Base-by-base conservation (phyloP, 2,888 invertebrate species). In the Troilus luridus region DNA sequence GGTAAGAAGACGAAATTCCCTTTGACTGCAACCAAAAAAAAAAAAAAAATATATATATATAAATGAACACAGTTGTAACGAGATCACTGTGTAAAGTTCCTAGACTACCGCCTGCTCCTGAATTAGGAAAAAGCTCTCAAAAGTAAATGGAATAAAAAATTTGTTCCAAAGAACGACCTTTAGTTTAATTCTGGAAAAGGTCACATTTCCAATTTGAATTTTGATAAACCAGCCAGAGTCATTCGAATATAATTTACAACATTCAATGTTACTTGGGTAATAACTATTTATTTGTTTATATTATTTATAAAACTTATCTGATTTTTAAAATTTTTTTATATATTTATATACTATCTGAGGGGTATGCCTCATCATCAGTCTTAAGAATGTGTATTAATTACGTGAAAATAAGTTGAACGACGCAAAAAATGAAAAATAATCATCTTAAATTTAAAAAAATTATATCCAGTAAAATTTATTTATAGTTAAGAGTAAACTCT, bases 121-220 rank as follows among this genome's bases (percentile, higher is more conserved):
- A 77, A 77, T 77, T 77, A 77, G 41, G 72, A 77, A 77, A 77
- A 77, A 17, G 41, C 72, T 41, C 72, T 77, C 72, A 77, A 77
- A 77, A 77, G 72, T 14, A 41, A 77, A 77, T 77, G 72, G 72
- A 77, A 77, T 77, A 77, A 77, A 77, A 77, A 77, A 77, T 77
- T 77, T 77, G 7, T 77, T 77, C 72, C 41, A 85, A n/a, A 85
- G 85, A 10, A 10, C 56, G 85, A 85, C 85, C 54, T 85, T 85
- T 58, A 85, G 54, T 56, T 85, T 12, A 85, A 56, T 19, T 58
- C 54, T 21, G 56, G 85, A n/a, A 85, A 85, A 85, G 85, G 85
- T 85, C 56, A 85, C 85, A 56, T 56, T 85, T 85, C 85, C 85
- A 54, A 85, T 85, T 85, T 85, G 56, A 85, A 85, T 85, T 21